phyloP scores from a whole-genome alignment of 1,140 invertebrate species.

The Prorops nasuta region DNA sequence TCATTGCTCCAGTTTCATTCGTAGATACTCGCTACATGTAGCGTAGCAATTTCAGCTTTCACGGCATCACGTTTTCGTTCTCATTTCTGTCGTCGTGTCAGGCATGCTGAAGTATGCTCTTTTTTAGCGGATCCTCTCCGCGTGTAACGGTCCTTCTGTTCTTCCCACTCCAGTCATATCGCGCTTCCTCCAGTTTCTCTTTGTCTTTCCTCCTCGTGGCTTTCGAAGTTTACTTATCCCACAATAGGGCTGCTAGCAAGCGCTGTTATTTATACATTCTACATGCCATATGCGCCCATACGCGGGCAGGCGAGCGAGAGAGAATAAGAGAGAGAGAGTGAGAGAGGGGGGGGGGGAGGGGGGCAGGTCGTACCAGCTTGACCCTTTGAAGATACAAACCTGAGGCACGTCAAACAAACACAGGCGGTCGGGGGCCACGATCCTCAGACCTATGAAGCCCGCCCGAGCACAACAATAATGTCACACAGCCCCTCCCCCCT shows the following conservation, averaged over 20 bases:
- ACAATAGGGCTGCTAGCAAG: slow-evolving; percentile 35
- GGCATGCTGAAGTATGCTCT: slow-evolving; percentile 22
- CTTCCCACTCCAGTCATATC: neutral
- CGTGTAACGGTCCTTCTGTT: neutral
- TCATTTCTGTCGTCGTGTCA: slow-evolving; percentile 24
- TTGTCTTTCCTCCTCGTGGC: too few relatives aligned
- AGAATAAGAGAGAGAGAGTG: neutral
- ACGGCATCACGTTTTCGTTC: slow-evolving; percentile 27
- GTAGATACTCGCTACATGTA: slow-evolving; percentile 6
- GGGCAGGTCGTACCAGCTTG: slow-evolving; percentile 20
- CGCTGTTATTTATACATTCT: slow-evolving; percentile 41
- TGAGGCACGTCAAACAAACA: slow-evolving; percentile 33
- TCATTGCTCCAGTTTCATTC: slow-evolving; percentile 3
- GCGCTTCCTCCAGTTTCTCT: too few relatives aligned
- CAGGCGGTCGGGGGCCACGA: neutral
- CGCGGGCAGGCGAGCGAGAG: slow-evolving; percentile 3
- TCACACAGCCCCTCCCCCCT: slow-evolving; percentile 9
- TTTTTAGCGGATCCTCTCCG: slow-evolving; percentile 5
- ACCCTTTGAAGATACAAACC: slow-evolving; percentile 38
- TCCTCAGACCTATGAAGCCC: slow-evolving; percentile 10
- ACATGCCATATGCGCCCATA: slow-evolving; percentile 29
- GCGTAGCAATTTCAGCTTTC: slow-evolving; percentile 20
- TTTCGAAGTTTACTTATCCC: slow-evolving; percentile 30
- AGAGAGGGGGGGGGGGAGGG: too few relatives aligned
- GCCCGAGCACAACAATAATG: slow-evolving; percentile 23